Evolutionary conservation across 2,797 vertebrate species (phyloP).

Genomic region (Rhinella marina): DNA sequence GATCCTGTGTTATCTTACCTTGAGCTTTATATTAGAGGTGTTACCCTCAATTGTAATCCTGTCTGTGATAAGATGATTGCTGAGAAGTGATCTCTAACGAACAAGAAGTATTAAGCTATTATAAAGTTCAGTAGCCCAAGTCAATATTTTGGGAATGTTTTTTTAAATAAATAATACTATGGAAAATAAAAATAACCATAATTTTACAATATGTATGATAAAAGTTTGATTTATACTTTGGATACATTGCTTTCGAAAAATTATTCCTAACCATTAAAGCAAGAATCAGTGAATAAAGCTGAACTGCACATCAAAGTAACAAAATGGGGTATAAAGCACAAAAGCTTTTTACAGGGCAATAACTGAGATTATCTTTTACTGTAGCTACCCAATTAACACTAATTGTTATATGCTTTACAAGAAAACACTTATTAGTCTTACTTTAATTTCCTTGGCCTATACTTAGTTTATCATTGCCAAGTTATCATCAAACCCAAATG

Average conservation of each 20-base stretch:
- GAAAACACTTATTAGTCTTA: not conserved
- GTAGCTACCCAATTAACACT: not conserved
- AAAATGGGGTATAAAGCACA: not conserved
- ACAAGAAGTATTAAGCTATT: too few species aligned
- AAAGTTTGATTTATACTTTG: not conserved
- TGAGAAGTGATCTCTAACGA: too few species aligned
- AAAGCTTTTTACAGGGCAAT: not conserved
- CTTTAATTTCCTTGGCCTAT: constrained; percentile 6
- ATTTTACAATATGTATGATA: not conserved
- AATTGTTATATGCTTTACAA: not conserved
- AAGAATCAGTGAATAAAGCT: not conserved
- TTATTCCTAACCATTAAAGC: not conserved
- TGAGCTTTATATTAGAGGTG: not conserved
- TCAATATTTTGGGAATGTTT: too few species aligned
- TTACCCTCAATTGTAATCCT: too few species aligned
- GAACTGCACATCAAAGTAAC: not conserved
- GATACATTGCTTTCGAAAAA: not conserved
- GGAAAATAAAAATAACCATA: too few species aligned
- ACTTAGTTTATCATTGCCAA: constrained; percentile 10
- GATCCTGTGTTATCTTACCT: not conserved
- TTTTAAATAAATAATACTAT: too few species aligned
- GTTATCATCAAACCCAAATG: constrained; percentile 36
- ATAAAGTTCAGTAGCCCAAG: too few species aligned
- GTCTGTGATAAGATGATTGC: too few species aligned
- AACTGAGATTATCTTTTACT: not conserved